Evolutionary conservation across 2,888 invertebrate species (phyloP), one percentile per base, ranked within the genome.

Genomic region (Sceliomorpha sp.): DNA sequence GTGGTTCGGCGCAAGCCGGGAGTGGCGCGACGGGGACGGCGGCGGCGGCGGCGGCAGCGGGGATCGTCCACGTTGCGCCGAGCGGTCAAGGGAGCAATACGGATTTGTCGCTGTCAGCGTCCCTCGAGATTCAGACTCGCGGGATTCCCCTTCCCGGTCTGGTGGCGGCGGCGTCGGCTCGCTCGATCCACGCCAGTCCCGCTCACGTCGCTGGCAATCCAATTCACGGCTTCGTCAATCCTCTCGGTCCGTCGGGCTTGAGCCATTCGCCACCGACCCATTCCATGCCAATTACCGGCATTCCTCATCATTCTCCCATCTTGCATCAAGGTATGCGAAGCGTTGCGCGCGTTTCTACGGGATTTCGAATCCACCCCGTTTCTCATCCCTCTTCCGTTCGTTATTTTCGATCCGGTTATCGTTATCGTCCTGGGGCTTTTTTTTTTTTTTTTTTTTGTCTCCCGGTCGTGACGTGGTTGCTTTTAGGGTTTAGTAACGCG

Each of bases 121-220:
- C 78, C 37, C 81, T 83, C 59, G 85, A 84, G 68, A 75, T 79
- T 59, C 82, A 81, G 62, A 79, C 80, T 31, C 78, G 83, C 29
- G 86, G 86, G 50, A 86, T 87, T 68, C 87, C 87, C n/a, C 45
- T 87, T 62, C 85, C 86, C 1, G 87, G 86, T 70, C 86, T 86
- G 85, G 86, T 85, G 45, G 79, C 78, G 24, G 66, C 78, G 6
- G 86, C 84, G 45, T 78, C 78, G 24, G 66, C 78, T 4, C 37
- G 72, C 5, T 58, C 72, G 31, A 67, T 72, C 20, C 72, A 69
- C 47, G 45, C 40, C 7, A 63, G 74, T 36, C 79, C 82, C 1
- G 64, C 81, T 59, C 86, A 83, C 59, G 34, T 47, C 15, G 39
- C 37, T 17, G 74, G 76, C 31, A 83, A 79, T 70, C 77, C 84